phyloP scores from a whole-genome alignment of 2,113 vertebrate genomes.

The Astur gentilis region DNA sequence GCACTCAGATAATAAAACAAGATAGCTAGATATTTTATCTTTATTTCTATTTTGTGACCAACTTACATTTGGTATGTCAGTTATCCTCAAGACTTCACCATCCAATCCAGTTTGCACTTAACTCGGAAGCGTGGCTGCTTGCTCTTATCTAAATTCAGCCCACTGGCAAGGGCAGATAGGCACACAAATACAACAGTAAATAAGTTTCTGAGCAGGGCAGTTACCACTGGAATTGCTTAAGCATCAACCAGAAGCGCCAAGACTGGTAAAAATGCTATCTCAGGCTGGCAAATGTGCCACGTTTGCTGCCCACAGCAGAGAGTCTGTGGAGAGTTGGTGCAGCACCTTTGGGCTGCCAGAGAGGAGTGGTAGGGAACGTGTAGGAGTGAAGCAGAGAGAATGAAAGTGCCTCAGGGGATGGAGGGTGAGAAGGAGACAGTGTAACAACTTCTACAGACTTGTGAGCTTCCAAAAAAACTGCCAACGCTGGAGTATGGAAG shows the following conservation, averaged over 20 bases:
- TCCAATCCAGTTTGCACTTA: background rate
- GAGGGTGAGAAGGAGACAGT: background rate
- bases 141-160: background rate
- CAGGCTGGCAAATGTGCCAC: slow-evolving; percentile 19
- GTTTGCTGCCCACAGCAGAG: slow-evolving; percentile 20
- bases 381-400: background rate
- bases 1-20: background rate
- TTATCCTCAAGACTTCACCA: background rate
- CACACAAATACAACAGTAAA: background rate
- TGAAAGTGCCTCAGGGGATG: background rate
- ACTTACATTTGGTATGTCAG: background rate
- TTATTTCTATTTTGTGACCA: background rate
- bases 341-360: slow-evolving; percentile 12
- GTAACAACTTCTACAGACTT: slow-evolving; percentile 27
- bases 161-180: background rate
- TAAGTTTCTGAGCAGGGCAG: background rate
- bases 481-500: background rate
- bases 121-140: background rate
- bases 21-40: background rate
- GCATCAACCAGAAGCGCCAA: background rate
- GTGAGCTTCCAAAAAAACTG: background rate
- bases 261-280: background rate
- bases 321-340: background rate
- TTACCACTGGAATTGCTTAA: background rate
- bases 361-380: background rate